Conservation (phyloP, 2,888 invertebrate species). For the Erebia palarica region DNA sequence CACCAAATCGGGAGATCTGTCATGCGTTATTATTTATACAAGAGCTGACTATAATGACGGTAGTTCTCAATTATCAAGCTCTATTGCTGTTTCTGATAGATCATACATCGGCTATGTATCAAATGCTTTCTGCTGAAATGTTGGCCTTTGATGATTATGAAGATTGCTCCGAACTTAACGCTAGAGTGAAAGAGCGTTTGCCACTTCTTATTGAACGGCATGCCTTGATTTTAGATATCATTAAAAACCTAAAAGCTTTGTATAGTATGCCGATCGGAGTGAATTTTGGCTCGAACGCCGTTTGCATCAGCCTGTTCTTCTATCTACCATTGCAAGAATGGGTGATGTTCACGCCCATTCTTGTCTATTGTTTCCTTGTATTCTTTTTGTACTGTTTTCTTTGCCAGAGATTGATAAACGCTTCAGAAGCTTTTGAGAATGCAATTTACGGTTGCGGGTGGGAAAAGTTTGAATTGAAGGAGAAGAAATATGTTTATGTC, state of each 20-base stretch:
- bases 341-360: slow-evolving; percentile 59
- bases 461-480: slow-evolving; percentile 63
- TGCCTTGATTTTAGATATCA: slow-evolving; percentile 50
- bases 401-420: slow-evolving; percentile 63
- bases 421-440: slow-evolving; percentile 61
- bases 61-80: slow-evolving; percentile 62
- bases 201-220: slow-evolving; percentile 56
- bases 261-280: slow-evolving; percentile 67
- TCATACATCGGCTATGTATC: slow-evolving; percentile 64
- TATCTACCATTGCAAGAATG: slow-evolving; percentile 59
- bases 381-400: slow-evolving; percentile 71
- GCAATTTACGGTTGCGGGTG: slow-evolving; percentile 70
- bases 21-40: slow-evolving; percentile 48
- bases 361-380: slow-evolving; percentile 60
- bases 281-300: slow-evolving; percentile 63
- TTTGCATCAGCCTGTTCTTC: slow-evolving; percentile 64
- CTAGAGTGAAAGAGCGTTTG: slow-evolving; percentile 50
- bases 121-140: slow-evolving; percentile 61
- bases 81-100: slow-evolving; percentile 61
- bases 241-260: slow-evolving; percentile 54
- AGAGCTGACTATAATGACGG: slow-evolving; percentile 54
- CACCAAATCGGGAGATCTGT: slow-evolving; percentile 62
- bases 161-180: slow-evolving; percentile 42
- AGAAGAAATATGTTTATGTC: slow-evolving; percentile 57
- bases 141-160: slow-evolving; percentile 48